Evolutionary conservation across 2,113 vertebrate species (phyloP), one percentile per base, ranked within the genome.

Genomic region (Salvator merianae): DNA sequence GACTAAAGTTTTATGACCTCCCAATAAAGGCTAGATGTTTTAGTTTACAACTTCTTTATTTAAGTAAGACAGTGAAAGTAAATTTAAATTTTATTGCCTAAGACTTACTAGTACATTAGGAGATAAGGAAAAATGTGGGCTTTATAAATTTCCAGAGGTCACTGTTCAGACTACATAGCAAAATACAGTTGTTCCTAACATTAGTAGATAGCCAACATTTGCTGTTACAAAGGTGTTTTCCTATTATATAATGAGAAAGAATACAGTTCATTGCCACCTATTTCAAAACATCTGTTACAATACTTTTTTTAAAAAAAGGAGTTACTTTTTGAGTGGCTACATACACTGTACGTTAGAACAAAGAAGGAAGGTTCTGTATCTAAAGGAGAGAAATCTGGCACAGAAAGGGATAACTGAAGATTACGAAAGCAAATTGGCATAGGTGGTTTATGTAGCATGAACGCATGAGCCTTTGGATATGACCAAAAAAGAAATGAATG

Each of bases 201-300:
- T 53, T 87, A 92, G 77, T 85, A 92, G 77, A 75, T 32, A 81
- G 38, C 78, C 79, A 92, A 62, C 43, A 82, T 84, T 76, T 40
- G 8, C 32, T 18, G 2, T 34, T 7, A 14, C 32, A 24, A n/a
- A 30, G 1, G 32, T 84, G 79, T 83, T 81, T 73, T 38, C 88
- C 70, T 86, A 50, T 80, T 83, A 6, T 76, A 87, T 14, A 81
- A 53, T 79, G 32, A 82, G 28, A 75, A 32, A 90, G 83, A 85
- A 83, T 65, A 87, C 86, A 86, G 72, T 86, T 79, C 36, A 85
- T 86, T 62, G 83, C 66, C 66, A 59, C 3, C 65, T 16, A 85
- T 90, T 84, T 91, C 55, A 40, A 66, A 84, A 76, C 69, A 90
- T 76, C 59, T 91, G 86, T 68, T 63, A 84, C 69, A 85, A 84